Base-by-base conservation (phyloP, 2,113 vertebrate genomes). In the Stercorarius parasiticus region DNA sequence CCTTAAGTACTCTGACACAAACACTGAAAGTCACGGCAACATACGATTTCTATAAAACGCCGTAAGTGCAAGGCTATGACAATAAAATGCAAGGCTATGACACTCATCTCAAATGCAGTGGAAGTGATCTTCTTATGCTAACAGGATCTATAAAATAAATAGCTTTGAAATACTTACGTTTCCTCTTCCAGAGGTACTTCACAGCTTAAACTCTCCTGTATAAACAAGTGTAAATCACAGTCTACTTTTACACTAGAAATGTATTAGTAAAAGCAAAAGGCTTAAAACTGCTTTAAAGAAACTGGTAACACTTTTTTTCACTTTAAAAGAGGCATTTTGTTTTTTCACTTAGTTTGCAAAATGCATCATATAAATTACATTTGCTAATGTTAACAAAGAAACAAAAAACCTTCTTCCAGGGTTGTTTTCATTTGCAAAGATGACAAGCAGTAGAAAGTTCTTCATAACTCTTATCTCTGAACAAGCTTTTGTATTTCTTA, bases 341-440 rank as follows among this genome's bases (percentile, higher is more conserved):
- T 9, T 58, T 82, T 79, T 34, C 72, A 26, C 43, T 73, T 15
- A 7, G 45, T 42, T 80, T 86, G 34, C 25, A 86, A 85, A 85
- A 72, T 29, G 40, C 17, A 69, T 61, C 43, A 19, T 47, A 62
- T 38, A 76, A 74, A 34, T 56, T 55, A 22, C 22, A 64, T 36
- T 62, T 7, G 13, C 22, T 82, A 94, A 50, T 8, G 6, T 42
- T 55, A 64, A 21, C 11, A 38, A 45, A 49, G 3, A 50, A 58
- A 38, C 12, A 79, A 27, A 71, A 91, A 55, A 3, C 8, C 22
- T 73, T 64, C 43, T 49, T 58, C 12, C 4, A 16, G 43, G 15
- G n/a, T 71, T 80, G 50, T 77, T 82, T 93, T 88, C 17, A 89
- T 47, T 84, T 87, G 59, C 58, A 74, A 82, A 80, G 17, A 91